Base-by-base conservation (phyloP, 2,888 invertebrate genomes). In the Xanthia togata region DNA sequence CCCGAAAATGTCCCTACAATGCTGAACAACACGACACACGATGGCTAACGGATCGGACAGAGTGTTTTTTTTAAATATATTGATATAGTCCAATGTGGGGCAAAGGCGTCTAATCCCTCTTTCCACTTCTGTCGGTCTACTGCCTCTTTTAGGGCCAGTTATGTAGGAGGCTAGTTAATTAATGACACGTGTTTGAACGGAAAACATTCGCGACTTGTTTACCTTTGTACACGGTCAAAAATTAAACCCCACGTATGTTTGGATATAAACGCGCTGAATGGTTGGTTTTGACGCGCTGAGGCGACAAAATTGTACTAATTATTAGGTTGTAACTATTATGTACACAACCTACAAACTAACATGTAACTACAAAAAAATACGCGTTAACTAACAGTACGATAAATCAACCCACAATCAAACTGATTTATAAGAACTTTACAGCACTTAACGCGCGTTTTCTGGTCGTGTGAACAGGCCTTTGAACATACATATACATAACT, bases 171-270 rank as follows among this genome's bases (percentile, higher is more conserved):
- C 5, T 55, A 55, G 62, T 38, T 62, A 38, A 63, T 70, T 55
- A 47, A 47, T 55, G n/a, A 78, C 70, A n/a, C 44, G 4, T 78
- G 60, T 47, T 47, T 64, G 35, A 47, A 57, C 17, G 17, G 31
- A 23, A 73, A 17, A 70, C 55, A 38, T 50, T 60, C 23, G 8
- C 26, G 31, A 12, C 5, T 71, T 78, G 70, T 63, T 77, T 62
- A 71, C 38, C 8, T 20, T 14, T 53, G n/a, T n/a, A 55, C 62
- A 63, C 71, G 38, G 14, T n/a, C n/a, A 41, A 14, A 17, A 53
- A 63, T 57, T 79, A 50, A 78, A 38, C 71, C 71, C 31, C 38
- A 71, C 47, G 31, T 53, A 20, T 79, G 62, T n/a, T 9, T 6
- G 41, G 9, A 14, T 31, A 14, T 12, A n/a, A 35, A n/a, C 53